Evolutionary conservation across 2,888 invertebrate genomes (phyloP).

Genomic region (Didymodactylos carnosus): DNA sequence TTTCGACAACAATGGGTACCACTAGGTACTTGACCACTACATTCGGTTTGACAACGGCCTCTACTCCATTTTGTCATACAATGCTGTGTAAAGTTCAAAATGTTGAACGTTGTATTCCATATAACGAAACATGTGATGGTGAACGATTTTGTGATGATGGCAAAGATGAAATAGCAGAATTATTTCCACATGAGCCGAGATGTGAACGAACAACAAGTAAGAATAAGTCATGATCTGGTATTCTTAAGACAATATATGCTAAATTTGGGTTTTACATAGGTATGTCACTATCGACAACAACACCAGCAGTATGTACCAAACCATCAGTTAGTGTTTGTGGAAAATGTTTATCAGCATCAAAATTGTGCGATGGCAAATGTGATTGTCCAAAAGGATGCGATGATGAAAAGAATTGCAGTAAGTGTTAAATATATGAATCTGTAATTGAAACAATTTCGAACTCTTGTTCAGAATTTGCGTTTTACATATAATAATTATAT

Average conservation of each 20-base stretch:
- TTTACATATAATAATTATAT: too few species aligned
- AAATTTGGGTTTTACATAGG: too few species aligned
- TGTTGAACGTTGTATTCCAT: background rate
- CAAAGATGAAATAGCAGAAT: background rate
- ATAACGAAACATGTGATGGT: background rate
- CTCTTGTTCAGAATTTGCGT: too few species aligned
- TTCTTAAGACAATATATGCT: too few species aligned
- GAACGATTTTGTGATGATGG: background rate
- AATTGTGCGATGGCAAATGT: background rate
- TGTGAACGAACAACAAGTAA: background rate
- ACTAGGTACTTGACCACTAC: too few species aligned
- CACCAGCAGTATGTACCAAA: too few species aligned
- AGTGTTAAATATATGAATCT: background rate
- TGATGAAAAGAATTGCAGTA: background rate
- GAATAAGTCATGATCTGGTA: too few species aligned
- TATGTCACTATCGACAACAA: too few species aligned
- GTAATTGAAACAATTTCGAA: too few species aligned
- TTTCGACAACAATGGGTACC: too few species aligned
- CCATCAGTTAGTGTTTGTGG: too few species aligned
- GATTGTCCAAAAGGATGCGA: background rate
- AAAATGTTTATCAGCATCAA: background rate
- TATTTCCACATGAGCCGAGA: background rate
- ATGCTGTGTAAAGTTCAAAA: background rate
- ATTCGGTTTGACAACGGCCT: background rate
- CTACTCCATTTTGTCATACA: background rate